Evolutionary conservation across 2,113 vertebrate species (phyloP).

Genomic region (Dissostichus mawsoni): DNA sequence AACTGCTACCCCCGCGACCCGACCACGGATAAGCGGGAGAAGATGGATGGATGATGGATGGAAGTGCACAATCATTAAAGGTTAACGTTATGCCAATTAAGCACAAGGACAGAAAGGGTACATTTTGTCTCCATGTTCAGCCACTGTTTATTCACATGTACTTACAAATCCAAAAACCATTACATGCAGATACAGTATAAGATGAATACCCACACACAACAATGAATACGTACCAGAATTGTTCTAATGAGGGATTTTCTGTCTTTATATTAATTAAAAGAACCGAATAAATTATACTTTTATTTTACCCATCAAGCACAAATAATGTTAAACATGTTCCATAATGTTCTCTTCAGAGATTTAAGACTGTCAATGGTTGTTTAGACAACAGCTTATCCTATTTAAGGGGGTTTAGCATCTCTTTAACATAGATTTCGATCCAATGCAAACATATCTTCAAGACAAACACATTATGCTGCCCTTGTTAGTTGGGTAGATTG

Average conservation of each 20-base stretch:
- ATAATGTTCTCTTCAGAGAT: background rate
- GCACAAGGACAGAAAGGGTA: conserved; percentile 1
- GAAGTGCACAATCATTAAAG: conserved; percentile 7
- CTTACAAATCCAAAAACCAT: too few species aligned
- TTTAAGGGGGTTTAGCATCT: conserved; percentile 15
- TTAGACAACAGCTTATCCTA: conserved; percentile 21
- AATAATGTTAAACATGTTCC: conserved; percentile 8
- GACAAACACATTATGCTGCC: conserved; percentile 31
- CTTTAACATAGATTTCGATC: conserved; percentile 45
- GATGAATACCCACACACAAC: background rate
- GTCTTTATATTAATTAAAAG: too few species aligned
- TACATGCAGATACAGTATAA: too few species aligned
- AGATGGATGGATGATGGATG: too few species aligned
- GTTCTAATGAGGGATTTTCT: too few species aligned
- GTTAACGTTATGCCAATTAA: conserved; percentile 1
- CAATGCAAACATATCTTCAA: conserved; percentile 30
- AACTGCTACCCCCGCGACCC: too few species aligned
- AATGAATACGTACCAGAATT: background rate
- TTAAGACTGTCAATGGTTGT: conserved; percentile 17
- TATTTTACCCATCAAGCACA: background rate
- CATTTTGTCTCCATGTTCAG: background rate
- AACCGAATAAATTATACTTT: background rate
- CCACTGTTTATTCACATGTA: background rate
- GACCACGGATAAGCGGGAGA: too few species aligned
- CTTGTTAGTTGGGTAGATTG: conserved; percentile 18